Evolutionary conservation across 2,888 invertebrate species (phyloP).

Genomic region (Bombylius discolor): DNA sequence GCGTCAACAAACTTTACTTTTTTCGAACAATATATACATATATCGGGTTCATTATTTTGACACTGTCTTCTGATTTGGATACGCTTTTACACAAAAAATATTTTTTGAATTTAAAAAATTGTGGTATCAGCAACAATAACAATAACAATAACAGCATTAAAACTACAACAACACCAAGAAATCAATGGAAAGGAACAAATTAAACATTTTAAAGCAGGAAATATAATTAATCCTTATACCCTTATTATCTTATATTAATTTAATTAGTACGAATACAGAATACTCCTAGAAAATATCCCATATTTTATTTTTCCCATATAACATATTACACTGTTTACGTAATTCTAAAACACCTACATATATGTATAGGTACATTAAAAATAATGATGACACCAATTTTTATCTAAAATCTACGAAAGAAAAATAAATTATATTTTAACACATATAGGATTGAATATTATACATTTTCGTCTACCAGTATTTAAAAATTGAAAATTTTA

Average conservation of each 20-base stretch:
- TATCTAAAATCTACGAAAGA: neutral
- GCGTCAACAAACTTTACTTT: neutral
- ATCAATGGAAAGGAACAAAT: neutral
- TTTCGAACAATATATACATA: neutral
- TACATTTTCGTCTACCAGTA: slow-evolving; percentile 39
- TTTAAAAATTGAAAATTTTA: slow-evolving; percentile 7
- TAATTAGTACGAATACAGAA: too few relatives aligned
- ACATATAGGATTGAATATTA: slow-evolving; percentile 37
- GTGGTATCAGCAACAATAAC: neutral
- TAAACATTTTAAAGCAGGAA: neutral
- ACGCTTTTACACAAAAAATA: slow-evolving; percentile 5
- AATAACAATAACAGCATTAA: neutral
- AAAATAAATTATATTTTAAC: too few relatives aligned
- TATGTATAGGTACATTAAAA: neutral
- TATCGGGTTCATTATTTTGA: slow-evolving; percentile 37
- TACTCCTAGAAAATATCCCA: too few relatives aligned
- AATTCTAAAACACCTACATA: too few relatives aligned
- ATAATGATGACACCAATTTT: neutral
- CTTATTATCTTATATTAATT: too few relatives aligned
- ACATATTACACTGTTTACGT: too few relatives aligned
- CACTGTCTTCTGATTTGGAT: slow-evolving; percentile 38
- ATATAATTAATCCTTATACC: too few relatives aligned
- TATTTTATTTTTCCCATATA: too few relatives aligned
- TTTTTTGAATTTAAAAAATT: too few relatives aligned
- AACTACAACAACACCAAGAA: slow-evolving; percentile 4